Percentiles rank a stretch among this genome's conserved stretches.
Conservation (phyloP, 2,113 vertebrate species). For the Sprattus sprattus region DNA sequence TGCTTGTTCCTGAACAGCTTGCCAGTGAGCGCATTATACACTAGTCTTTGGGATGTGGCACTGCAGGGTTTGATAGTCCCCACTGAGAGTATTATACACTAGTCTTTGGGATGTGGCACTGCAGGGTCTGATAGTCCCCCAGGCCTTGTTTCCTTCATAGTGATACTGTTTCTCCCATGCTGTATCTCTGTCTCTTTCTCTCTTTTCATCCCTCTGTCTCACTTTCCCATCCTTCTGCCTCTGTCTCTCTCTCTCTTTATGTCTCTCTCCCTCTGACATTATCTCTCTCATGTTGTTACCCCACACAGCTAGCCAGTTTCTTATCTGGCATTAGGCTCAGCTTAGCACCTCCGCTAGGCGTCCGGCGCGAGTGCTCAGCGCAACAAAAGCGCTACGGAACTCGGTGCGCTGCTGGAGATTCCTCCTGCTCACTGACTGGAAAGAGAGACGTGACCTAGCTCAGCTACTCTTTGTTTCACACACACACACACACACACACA, state of each 20-base stretch:
- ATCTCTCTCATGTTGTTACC: neutral
- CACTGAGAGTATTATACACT: too few species aligned
- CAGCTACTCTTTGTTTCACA: slow-evolving; percentile 12
- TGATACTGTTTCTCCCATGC: neutral
- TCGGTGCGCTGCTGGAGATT: neutral
- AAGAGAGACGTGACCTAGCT: slow-evolving; percentile 25
- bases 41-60: too few species aligned
- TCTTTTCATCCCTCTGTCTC: neutral
- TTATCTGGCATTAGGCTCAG: slow-evolving; percentile 18
- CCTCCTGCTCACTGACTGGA: slow-evolving; percentile 21
- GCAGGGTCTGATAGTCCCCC: too few species aligned
- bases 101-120: too few species aligned
- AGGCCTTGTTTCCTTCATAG: neutral
- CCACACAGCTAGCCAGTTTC: neutral
- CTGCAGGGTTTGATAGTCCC: too few species aligned
- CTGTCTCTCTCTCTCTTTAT: neutral
- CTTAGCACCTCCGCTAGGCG: slow-evolving; percentile 3
- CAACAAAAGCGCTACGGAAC: slow-evolving; percentile 14
- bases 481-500: slow-evolving; percentile 16
- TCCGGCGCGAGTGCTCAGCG: neutral
- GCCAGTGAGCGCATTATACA: too few species aligned
- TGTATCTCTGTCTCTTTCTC: neutral
- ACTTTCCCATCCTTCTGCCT: neutral
- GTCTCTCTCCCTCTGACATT: neutral
- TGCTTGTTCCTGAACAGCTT: too few species aligned